Evolutionary conservation across 2,888 invertebrate genomes (phyloP), one percentile per base, ranked within the genome.

Genomic region (Apamea sordens): DNA sequence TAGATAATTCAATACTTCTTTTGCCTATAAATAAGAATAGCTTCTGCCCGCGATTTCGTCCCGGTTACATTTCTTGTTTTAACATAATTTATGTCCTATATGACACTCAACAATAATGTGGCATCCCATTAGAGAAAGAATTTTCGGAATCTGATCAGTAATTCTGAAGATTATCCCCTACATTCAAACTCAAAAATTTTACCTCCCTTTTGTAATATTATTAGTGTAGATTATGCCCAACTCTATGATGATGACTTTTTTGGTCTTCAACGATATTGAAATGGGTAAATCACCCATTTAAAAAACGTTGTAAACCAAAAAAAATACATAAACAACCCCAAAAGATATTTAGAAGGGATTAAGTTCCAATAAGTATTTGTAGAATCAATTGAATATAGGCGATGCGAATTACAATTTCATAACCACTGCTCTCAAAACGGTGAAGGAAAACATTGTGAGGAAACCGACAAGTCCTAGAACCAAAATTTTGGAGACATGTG

Each of bases 301-400:
- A 41, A 8, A 5, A 72, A 24, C 44, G 24, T 73, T 65, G 24
- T n/a, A 41, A 56, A 41, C 13, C 41, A 21, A 11, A 28, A 13
- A 61, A 15, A 10, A 0, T 0, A 28, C 0, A 47, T 32, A 24
- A 0, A 32, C 2, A 6, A 41, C 5, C n/a, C 2, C 18, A 3
- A n/a, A 41, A 32, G 41, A 32, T 67, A 5, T 18, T 21, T 10
- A 21, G 6, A 18, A n/a, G 7, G 68, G 1, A 7, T 0, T 1
- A n/a, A 50, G n/a, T 50, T 10, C 3, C n/a, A 36, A 21, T 61
- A 59, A 11, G 6, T 24, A n/a, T 10, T 11, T 24, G 13, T 5
- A 50, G 10, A 70, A 73, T 8, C 8, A n/a, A 50, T 36, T n/a
- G 0, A 24, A 24, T 28, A 24, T 8, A 44, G 0, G 0, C 41